Evolutionary conservation across 2,113 vertebrate genomes (phyloP).

Genomic region (Perccottus glenii): DNA sequence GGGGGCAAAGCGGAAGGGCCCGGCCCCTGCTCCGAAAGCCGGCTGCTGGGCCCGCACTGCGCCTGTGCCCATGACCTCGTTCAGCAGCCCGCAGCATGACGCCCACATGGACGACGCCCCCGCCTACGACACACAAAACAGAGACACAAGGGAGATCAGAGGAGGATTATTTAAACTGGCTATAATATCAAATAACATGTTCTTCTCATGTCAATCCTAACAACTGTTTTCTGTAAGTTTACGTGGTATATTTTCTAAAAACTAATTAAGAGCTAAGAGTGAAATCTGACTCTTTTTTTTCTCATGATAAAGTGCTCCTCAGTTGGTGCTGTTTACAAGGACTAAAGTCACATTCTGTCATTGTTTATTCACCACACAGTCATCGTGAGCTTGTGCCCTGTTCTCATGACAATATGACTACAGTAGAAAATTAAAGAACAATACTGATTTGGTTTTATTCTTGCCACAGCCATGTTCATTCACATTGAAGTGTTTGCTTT

Average conservation of each 20-base stretch:
- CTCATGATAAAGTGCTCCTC: not conserved
- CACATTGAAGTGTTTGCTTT: no score
- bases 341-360: not conserved
- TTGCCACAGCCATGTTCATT: no score
- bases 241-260: not conserved
- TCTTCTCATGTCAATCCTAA: not conserved
- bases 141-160: not conserved
- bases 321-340: not conserved
- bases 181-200: not conserved
- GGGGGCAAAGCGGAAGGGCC: slow-evolving; percentile 91
- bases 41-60: slow-evolving; percentile 92
- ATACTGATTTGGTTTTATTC: no score
- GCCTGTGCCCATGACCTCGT: slow-evolving; percentile 98
- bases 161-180: not conserved
- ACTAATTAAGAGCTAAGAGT: not conserved
- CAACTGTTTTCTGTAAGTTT: not conserved
- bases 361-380: not conserved
- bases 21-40: slow-evolving; percentile 86
- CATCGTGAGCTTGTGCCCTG: no score
- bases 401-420: no score
- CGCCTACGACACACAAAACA: slow-evolving; percentile 76
- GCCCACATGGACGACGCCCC: slow-evolving; percentile 99
- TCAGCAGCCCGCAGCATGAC: slow-evolving; percentile 96
- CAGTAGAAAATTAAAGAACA: no score
- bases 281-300: not conserved